phyloP scores from a whole-genome alignment of 1,140 invertebrate genomes.

The Rhyzopertha dominica region DNA sequence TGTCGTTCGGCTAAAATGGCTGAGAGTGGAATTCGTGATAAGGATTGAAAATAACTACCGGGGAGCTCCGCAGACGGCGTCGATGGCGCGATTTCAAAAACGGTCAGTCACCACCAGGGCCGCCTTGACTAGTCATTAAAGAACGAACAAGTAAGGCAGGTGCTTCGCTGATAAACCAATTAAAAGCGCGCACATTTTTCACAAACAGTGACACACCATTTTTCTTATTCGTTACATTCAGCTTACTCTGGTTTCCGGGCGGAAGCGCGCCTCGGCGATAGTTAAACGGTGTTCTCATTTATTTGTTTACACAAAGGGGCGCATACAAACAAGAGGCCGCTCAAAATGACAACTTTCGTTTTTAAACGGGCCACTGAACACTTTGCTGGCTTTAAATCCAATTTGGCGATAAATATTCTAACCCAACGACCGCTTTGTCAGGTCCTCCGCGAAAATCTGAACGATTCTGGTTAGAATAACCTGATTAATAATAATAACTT shows the following conservation, averaged over 20 bases:
- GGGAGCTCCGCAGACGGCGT: slow-evolving; percentile 6
- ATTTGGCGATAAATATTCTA: too few relatives aligned
- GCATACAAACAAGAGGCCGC: too few relatives aligned
- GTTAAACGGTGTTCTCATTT: too few relatives aligned
- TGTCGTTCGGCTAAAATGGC: slow-evolving; percentile 25
- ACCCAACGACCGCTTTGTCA: too few relatives aligned
- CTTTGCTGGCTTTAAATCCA: too few relatives aligned
- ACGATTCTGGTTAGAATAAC: too few relatives aligned
- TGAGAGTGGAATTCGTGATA: slow-evolving; percentile 34
- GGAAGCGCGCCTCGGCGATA: too few relatives aligned
- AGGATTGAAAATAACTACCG: slow-evolving; percentile 31
- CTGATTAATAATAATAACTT: too few relatives aligned
- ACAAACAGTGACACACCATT: slow-evolving; percentile 25
- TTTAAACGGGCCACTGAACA: too few relatives aligned
- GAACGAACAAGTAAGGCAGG: slow-evolving; percentile 18
- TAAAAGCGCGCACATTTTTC: slow-evolving; percentile 28
- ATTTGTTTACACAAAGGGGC: too few relatives aligned
- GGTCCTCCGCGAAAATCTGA: too few relatives aligned
- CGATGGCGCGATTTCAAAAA: neutral
- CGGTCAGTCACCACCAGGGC: slow-evolving; percentile 5
- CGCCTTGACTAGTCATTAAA: neutral
- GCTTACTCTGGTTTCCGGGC: neutral
- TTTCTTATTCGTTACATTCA: slow-evolving; percentile 15
- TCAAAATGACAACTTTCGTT: too few relatives aligned
- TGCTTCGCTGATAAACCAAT: slow-evolving; percentile 27